A percentile compares a stretch with the other conserved stretches of the same genome.
Conservation (phyloP, 92 coral and sea anemone species). For the Zoanthus gigantus region DNA sequence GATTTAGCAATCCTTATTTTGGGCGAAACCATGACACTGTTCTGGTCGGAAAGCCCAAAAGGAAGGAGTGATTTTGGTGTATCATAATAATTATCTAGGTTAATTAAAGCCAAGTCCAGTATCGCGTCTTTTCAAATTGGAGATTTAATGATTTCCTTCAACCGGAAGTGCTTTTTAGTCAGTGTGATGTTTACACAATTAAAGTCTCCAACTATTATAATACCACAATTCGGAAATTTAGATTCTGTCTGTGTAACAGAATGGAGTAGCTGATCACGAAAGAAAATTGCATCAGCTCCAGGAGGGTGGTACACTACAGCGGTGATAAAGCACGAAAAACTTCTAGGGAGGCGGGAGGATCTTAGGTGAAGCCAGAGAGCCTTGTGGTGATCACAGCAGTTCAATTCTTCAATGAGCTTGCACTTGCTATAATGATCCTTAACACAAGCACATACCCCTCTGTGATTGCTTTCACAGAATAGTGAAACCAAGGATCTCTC, state of each 20-base stretch:
- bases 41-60: constrained; percentile 57
- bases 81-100: constrained; percentile 30
- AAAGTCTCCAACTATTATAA: constrained; percentile 22
- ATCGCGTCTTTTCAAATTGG: constrained; percentile 53
- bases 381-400: constrained; percentile 38
- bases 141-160: constrained; percentile 51
- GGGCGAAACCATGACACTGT: constrained; percentile 43
- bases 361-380: constrained; percentile 50
- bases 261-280: constrained; percentile 49
- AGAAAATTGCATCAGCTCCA: constrained; percentile 47
- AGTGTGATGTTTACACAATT: constrained; percentile 28
- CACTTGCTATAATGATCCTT: neutral
- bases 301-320: constrained; percentile 68
- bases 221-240: constrained; percentile 51
- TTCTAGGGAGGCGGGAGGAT: constrained; percentile 53
- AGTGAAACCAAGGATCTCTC: neutral
- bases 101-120: constrained; percentile 38
- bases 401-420: neutral
- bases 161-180: constrained; percentile 8
- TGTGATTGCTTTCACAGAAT: neutral
- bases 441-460: neutral
- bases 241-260: constrained; percentile 46
- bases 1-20: constrained; percentile 3
- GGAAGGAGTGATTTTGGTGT: constrained; percentile 32
- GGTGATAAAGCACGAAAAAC: constrained; percentile 56